These are phyloP conservation scores for Molorchus minor DNA, from an alignment of 2,888 invertebrate species.

Conservation along the genomic window DNA sequence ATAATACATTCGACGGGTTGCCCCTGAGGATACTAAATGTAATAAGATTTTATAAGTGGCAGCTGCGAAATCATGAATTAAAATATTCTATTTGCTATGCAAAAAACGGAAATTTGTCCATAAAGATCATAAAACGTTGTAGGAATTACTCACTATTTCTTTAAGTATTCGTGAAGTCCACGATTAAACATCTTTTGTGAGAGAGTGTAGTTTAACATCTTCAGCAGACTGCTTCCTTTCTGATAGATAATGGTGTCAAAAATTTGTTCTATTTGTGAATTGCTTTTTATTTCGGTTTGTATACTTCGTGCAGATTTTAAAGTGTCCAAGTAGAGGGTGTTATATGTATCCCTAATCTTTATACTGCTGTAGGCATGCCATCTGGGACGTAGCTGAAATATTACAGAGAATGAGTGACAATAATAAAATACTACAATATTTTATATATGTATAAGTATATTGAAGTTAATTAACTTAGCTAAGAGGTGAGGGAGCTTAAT, in stretches of 20 bases:
- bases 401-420: neutral
- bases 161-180: conserved; percentile 66
- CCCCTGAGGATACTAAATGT: too few relatives aligned
- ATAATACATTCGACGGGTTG: too few relatives aligned
- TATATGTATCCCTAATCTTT: conserved; percentile 66
- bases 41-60: too few relatives aligned
- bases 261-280: conserved; percentile 68
- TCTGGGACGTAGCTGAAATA: conserved; percentile 65
- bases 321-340: conserved; percentile 66
- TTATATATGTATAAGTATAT: too few relatives aligned
- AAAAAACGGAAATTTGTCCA: too few relatives aligned
- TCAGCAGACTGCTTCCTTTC: conserved; percentile 67
- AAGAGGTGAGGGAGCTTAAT: too few relatives aligned
- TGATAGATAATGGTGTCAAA: conserved; percentile 63
- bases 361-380: conserved; percentile 68
- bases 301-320: conserved; percentile 68
- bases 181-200: conserved; percentile 65
- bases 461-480: too few relatives aligned
- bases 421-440: too few relatives aligned
- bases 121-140: too few relatives aligned
- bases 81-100: too few relatives aligned
- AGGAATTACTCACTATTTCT: conserved; percentile 68
- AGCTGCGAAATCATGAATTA: too few relatives aligned
- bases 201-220: conserved; percentile 70
- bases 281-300: conserved; percentile 64